Base-by-base conservation (phyloP, 1,140 invertebrate species). In the Phortica variegata region DNA sequence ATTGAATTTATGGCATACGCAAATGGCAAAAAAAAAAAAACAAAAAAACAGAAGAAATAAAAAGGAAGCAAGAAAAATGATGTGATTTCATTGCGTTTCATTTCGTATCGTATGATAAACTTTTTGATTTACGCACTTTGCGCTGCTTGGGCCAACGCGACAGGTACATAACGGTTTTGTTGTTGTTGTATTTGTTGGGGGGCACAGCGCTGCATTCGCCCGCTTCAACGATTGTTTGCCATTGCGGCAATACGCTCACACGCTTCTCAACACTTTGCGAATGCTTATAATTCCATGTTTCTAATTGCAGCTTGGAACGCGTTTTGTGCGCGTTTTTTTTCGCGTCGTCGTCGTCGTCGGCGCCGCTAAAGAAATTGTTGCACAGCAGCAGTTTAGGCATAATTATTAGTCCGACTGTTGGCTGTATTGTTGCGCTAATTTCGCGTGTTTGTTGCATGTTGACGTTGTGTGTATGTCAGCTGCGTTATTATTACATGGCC, bases 391-490 rank as follows among this genome's bases (percentile, higher is more conserved):
- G 52, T 56, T 59, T 56, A n/a, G 33, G 43, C 44, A 51, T 62
- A 62, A 66, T 61, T 65, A 66, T 66, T 52, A 40, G 19, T 36
- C 42, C 18, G 19, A 12, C 16, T 53, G 44, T 21, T 45, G 20
- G 15, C 23, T n/a, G n/a, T 56, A 43, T 10, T 52, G 38, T 43
- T 51, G 51, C 18, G 31, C 16, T 41, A 61, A 59, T 61, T 54
- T 68, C 45, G 62, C 60, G 63, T 66, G 59, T 49, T 54, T 42
- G 44, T 52, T 51, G 49, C 50, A 52, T 18, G 49, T 52, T 52
- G 43, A 8, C 18, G 34, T 56, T 43, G 59, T 50, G 52, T 56
- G 62, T 62, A 53, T n/a, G n/a, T n/a, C n/a, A n/a, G n/a, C n/a
- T n/a, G n/a, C n/a, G 23, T 26, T 26, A 26, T 26, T 26, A 10